Conservation (phyloP, 1,140 invertebrate genomes). For the Drosophila pandora region DNA sequence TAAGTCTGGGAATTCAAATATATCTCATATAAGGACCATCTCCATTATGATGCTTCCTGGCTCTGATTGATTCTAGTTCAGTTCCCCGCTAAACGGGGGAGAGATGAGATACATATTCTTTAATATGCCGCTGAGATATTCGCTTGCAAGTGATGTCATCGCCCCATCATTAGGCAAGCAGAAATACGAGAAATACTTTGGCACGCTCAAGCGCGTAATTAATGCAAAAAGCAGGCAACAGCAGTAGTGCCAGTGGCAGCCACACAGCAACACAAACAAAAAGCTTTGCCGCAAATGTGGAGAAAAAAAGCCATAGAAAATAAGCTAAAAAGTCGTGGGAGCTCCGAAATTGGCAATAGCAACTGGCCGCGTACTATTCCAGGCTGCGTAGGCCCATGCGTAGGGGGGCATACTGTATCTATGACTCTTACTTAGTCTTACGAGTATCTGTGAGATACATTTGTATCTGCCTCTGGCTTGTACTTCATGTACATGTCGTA, state of each 20-base stretch:
- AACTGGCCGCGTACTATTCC: slow-evolving; percentile 42
- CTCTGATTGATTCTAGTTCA: slow-evolving; percentile 24
- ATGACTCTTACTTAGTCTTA: slow-evolving; percentile 13
- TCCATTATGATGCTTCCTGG: slow-evolving; percentile 23
- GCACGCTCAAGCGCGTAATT: slow-evolving; percentile 79
- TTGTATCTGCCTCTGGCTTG: slow-evolving; percentile 9
- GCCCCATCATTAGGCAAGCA: slow-evolving; percentile 57
- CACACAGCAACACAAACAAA: slow-evolving; percentile 5
- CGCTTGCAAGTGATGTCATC: slow-evolving; percentile 55
- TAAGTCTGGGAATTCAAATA: slow-evolving; percentile 80
- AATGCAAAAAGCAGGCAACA: slow-evolving; percentile 66
- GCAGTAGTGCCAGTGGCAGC: background rate
- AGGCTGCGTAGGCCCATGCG: slow-evolving; percentile 44
- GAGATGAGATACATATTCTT: slow-evolving; percentile 2
- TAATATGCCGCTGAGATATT: slow-evolving; percentile 21
- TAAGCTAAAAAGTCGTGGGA: slow-evolving; percentile 68
- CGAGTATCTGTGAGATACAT: slow-evolving; percentile 36
- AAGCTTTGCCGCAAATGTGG: slow-evolving; percentile 4
- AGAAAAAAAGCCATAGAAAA: slow-evolving; percentile 36
- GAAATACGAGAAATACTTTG: slow-evolving; percentile 63
- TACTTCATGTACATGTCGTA: slow-evolving; percentile 35
- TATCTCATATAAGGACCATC: slow-evolving; percentile 8
- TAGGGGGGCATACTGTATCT: slow-evolving; percentile 48
- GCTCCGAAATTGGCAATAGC: slow-evolving; percentile 73
- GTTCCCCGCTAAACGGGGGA: slow-evolving; percentile 5